Evolutionary conservation across 2,797 vertebrate genomes (phyloP).

Genomic region (Mus caroli): DNA sequence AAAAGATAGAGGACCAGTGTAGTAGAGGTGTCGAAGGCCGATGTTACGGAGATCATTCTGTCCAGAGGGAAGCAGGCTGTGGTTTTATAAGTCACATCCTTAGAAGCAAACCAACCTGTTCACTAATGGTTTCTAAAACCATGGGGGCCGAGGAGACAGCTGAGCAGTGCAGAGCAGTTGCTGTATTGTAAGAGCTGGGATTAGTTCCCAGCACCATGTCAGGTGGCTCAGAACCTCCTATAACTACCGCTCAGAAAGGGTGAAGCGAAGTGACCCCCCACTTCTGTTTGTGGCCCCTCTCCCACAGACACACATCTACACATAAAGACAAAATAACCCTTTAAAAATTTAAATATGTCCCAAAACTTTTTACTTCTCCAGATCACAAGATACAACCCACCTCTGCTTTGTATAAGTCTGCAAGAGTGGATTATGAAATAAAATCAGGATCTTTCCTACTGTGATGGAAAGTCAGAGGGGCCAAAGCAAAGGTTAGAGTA

Average conservation of each 20-base stretch:
- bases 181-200: not conserved
- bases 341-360: not conserved
- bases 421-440: not conserved
- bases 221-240: not conserved
- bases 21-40: not conserved
- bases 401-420: slow-evolving; percentile 10
- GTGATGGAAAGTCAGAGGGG: not conserved
- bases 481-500: not conserved
- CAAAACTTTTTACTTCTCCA: not conserved
- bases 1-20: not conserved
- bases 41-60: slow-evolving; percentile 1
- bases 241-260: not conserved
- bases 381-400: not conserved
- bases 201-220: not conserved
- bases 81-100: not conserved
- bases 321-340: not conserved
- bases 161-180: not conserved
- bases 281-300: not conserved
- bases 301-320: not conserved
- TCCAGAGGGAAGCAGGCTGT: not conserved
- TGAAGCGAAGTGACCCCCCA: no score
- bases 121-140: not conserved
- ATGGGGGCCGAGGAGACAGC: not conserved
- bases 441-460: not conserved
- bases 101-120: slow-evolving; percentile 14